Conservation (phyloP, 2,113 vertebrate species). For the Psittacara wagleri region DNA sequence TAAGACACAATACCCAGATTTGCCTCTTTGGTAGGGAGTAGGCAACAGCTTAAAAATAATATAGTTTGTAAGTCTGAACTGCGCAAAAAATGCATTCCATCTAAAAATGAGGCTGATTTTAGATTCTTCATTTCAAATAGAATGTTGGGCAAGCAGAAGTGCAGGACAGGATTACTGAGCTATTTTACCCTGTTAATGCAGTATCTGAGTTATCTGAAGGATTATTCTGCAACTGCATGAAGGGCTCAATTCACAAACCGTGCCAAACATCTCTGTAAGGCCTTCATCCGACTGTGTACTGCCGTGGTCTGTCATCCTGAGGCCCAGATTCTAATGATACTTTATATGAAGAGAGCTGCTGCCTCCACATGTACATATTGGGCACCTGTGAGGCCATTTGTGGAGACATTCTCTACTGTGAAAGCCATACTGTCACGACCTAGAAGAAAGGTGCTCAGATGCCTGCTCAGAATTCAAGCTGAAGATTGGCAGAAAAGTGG, state of each 20-base stretch:
- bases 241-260: background rate
- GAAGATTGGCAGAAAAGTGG: background rate
- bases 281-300: background rate
- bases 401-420: background rate
- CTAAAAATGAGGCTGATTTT: conserved; percentile 23
- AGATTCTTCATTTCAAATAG: background rate
- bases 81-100: conserved; percentile 23
- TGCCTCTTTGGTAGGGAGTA: conserved; percentile 67
- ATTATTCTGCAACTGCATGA: background rate
- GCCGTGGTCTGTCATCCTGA: background rate
- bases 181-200: conserved; percentile 1
- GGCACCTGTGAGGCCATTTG: background rate
- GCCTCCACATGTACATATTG: background rate
- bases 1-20: conserved; percentile 69
- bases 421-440: background rate
- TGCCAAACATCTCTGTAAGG: background rate
- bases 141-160: background rate
- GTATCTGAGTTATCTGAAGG: background rate
- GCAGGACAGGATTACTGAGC: background rate
- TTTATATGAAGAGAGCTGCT: background rate
- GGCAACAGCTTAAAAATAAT: conserved; percentile 75
- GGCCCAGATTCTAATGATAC: background rate
- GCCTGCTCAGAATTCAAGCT: background rate
- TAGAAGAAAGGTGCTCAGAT: background rate
- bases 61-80: conserved; percentile 39